A percentile compares a stretch with the other conserved stretches of the same genome.
These are phyloP conservation scores for Acanthopagrus latus DNA, from an alignment of 2,797 vertebrate genomes.

Conservation along the genomic window DNA sequence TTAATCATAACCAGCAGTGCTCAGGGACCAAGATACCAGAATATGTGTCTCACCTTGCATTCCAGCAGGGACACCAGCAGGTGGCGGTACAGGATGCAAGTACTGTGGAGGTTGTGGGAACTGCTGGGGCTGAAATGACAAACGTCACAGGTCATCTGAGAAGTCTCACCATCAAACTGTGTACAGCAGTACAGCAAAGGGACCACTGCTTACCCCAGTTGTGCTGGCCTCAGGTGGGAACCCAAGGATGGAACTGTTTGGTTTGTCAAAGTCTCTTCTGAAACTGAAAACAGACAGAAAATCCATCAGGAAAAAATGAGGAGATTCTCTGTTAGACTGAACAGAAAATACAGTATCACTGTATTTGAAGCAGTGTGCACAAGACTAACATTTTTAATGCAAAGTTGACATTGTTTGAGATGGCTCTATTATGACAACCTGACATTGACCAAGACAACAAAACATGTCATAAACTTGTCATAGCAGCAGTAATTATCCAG, in stretches of 20 bases:
- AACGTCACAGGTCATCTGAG: not conserved
- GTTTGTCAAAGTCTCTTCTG: constrained; percentile 82
- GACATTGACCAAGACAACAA: no score
- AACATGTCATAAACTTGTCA: no score
- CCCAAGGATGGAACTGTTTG: constrained; percentile 80
- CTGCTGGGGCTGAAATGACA: constrained; percentile 34
- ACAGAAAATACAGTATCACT: no score
- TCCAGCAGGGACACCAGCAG: constrained; percentile 46
- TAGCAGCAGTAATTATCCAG: no score
- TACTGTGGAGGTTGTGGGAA: constrained; percentile 56
- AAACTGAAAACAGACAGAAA: constrained; percentile 66
- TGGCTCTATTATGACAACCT: no score
- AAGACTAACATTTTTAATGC: no score
- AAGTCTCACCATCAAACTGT: not conserved
- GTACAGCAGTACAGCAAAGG: not conserved
- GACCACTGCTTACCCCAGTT: constrained; percentile 69
- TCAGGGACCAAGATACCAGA: not conserved
- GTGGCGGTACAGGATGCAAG: constrained; percentile 58
- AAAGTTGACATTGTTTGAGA: no score
- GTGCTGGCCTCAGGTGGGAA: constrained; percentile 75
- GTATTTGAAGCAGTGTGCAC: no score
- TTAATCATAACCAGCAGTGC: not conserved
- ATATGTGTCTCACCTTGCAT: constrained; percentile 66
- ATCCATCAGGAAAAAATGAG: not conserved
- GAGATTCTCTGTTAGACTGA: not conserved